Evolutionary conservation across 2,113 vertebrate genomes (phyloP).

Genomic region (Psittacula cyanocephala): DNA sequence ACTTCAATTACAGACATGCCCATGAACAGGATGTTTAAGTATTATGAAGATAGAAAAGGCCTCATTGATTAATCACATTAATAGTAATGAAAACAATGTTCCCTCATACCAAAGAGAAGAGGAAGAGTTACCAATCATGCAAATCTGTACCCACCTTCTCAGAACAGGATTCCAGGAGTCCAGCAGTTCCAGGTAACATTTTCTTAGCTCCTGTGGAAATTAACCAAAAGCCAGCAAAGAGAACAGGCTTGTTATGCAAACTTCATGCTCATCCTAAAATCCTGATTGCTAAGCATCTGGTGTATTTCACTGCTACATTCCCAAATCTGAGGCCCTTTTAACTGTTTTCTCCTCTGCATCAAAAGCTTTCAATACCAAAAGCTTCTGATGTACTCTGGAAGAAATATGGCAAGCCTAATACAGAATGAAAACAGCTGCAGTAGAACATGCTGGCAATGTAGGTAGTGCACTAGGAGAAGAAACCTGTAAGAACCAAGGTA

Average conservation of each 20-base stretch:
- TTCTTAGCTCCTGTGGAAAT: constrained; percentile 31
- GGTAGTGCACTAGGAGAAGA: not conserved
- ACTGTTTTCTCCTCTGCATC: not conserved
- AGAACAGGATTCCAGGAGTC: not conserved
- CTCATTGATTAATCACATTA: not conserved
- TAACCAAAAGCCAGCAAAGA: constrained; percentile 16
- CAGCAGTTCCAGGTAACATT: not conserved
- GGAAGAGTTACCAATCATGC: not conserved
- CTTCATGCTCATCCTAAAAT: not conserved
- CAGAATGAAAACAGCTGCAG: not conserved
- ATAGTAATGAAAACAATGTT: not conserved
- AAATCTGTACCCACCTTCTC: constrained; percentile 53
- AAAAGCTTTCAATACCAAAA: not conserved
- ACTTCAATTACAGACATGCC: not conserved
- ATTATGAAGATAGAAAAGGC: not conserved
- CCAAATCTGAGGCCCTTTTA: not conserved
- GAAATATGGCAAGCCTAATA: not conserved
- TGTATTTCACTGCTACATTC: not conserved
- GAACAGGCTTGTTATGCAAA: not conserved
- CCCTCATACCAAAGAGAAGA: not conserved
- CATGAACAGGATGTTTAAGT: not conserved
- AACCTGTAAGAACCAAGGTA: not conserved
- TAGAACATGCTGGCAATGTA: not conserved
- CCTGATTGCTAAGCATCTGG: not conserved
- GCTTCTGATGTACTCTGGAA: not conserved